Base-by-base conservation (phyloP, 2,888 invertebrate genomes). In the Papilio protenor region DNA sequence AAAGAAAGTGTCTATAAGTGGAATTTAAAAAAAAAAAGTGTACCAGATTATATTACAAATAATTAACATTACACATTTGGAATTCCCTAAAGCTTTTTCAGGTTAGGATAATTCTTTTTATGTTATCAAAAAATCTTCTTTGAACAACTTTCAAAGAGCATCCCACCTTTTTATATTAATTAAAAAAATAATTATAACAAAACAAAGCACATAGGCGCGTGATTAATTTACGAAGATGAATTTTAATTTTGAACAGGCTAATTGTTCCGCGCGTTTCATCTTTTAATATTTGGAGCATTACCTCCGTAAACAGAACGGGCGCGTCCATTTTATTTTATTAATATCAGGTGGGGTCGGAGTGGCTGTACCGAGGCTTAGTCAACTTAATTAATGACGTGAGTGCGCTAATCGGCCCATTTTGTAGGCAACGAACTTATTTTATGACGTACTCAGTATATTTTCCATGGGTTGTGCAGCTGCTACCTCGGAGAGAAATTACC, bases 311-410 rank as follows among this genome's bases (percentile, higher is more conserved):
- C 75, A 75, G 64, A 72, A 57, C 55, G 45, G 59, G 40, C 61
- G 52, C 33, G 75, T 75, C 72, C 75, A 75, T 78, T 78, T 72
- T 78, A 71, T 78, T 78, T 71, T 75, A 78, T 78, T 78, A 78
- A 78, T 78, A 78, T 72, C 75, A 78, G 78, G 78, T 78, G 78
- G 78, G 75, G 64, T 78, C 59, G 69, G 73, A 70, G 73, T 40
- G 77, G 73, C 69, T 73, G 73, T 55, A 77, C 73, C 73, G 77
- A 27, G 73, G 69, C 78, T 78, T 72, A 78, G 78, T 75, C 71
- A 72, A 72, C 61, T 78, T 72, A 75, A 78, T 78, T 78, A 78
- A 78, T 78, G 78, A 72, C 55, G 74, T 77, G 70, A 77, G 74
- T 71, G 78, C 72, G 61, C 78, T 78, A 78, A 78, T 75, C 78